Percentiles rank a stretch among this genome's conserved stretches.
Evolutionary conservation across 2,113 vertebrate genomes (phyloP).

Genomic region (Elaphurus davidianus): DNA sequence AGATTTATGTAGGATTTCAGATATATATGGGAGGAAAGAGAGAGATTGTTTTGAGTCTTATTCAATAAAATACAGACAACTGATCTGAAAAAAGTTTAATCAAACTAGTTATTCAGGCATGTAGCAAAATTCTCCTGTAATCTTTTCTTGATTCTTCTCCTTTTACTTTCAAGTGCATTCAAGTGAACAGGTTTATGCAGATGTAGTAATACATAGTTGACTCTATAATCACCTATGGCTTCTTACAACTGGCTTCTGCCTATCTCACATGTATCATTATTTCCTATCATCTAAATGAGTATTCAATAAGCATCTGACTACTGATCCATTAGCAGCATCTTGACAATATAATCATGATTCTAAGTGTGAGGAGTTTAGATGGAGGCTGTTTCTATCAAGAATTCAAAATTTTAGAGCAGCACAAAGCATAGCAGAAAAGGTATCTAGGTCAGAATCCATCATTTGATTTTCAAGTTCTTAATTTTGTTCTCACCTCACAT

Average conservation of each 20-base stretch:
- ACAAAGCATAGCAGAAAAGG: conserved; percentile 53
- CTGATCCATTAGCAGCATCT: conserved; percentile 25
- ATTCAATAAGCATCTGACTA: background rate
- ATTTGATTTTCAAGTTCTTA: conserved; percentile 66
- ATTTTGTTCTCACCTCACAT: conserved; percentile 62
- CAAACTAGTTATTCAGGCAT: background rate
- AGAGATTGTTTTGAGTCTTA: background rate
- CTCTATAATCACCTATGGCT: background rate
- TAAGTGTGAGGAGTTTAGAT: conserved; percentile 28
- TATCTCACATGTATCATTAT: background rate
- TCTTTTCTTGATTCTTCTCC: background rate
- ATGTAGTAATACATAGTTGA: background rate
- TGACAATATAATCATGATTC: conserved; percentile 39
- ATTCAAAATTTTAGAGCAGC: conserved; percentile 49
- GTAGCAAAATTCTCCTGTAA: background rate
- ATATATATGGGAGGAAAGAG: background rate
- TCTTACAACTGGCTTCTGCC: background rate
- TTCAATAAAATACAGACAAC: background rate
- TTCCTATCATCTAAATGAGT: background rate
- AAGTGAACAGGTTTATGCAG: background rate
- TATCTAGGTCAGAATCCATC: conserved; percentile 62
- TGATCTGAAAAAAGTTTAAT: background rate
- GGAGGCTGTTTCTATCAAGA: conserved; percentile 49
- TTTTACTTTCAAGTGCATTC: background rate
- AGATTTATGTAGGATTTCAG: background rate